These are phyloP conservation scores for Prosapia bicincta DNA, from an alignment of 2,888 invertebrate species.

Conservation along the genomic window DNA sequence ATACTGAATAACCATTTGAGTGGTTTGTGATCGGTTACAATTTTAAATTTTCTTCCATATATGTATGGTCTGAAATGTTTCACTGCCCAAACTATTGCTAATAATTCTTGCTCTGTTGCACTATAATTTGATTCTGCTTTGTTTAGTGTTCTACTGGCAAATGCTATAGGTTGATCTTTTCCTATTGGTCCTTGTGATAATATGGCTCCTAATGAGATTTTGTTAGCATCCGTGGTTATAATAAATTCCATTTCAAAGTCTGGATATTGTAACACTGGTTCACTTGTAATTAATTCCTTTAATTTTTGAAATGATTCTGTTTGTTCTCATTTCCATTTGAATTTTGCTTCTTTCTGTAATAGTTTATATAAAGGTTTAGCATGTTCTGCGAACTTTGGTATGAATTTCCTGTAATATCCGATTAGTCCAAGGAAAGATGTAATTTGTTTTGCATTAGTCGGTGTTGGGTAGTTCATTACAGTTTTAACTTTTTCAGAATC, in stretches of 20 bases:
- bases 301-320: background rate
- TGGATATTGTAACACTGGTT: background rate
- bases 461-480: background rate
- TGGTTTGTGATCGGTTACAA: conserved; percentile 13
- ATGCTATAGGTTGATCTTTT: conserved; percentile 4
- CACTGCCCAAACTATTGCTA: conserved; percentile 4
- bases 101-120: conserved; percentile 8
- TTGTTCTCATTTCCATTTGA: background rate
- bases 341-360: background rate
- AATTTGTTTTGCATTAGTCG: background rate
- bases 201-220: conserved; percentile 8
- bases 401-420: conserved; percentile 7
- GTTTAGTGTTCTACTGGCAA: conserved; percentile 8
- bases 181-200: conserved; percentile 1
- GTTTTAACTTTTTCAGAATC: conserved; percentile 2
- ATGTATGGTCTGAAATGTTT: conserved; percentile 5
- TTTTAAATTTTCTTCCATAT: background rate
- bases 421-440: background rate
- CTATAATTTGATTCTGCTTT: background rate
- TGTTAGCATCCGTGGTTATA: conserved; percentile 5
- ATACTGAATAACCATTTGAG: conserved; percentile 1
- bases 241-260: conserved; percentile 5
- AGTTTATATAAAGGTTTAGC: conserved; percentile 10
- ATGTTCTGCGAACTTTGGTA: conserved; percentile 3
- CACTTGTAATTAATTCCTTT: background rate